These are phyloP conservation scores for Neodiprion fabricii DNA, from an alignment of 1,140 invertebrate genomes.

Conservation along the genomic window DNA sequence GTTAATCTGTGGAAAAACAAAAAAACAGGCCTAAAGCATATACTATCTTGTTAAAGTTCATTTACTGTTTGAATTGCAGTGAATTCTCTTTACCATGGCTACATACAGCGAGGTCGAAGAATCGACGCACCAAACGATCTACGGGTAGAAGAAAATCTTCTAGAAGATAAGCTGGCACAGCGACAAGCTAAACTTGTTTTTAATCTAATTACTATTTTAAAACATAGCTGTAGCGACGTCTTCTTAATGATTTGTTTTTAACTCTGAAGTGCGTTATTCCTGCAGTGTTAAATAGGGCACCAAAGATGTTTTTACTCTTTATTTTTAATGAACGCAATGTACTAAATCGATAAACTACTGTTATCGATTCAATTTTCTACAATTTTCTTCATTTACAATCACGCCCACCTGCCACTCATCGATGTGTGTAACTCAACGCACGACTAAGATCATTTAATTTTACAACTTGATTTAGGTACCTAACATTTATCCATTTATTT, in stretches of 20 bases:
- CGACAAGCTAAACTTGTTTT: slow-evolving; percentile 37
- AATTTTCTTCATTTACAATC: slow-evolving; percentile 25
- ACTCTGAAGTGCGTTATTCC: slow-evolving; percentile 34
- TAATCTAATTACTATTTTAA: slow-evolving; percentile 13
- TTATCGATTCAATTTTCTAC: not conserved
- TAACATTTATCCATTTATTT: not conserved
- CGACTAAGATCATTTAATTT: slow-evolving; percentile 18
- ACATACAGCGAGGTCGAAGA: slow-evolving; percentile 49
- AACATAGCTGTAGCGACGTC: slow-evolving; percentile 17
- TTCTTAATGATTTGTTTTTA: slow-evolving; percentile 27
- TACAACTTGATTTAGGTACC: too few relatives aligned
- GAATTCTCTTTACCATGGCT: slow-evolving; percentile 64
- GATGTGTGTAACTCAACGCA: not conserved
- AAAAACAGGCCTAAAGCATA: not conserved
- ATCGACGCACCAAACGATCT: slow-evolving; percentile 52
- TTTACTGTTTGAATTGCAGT: slow-evolving; percentile 44
- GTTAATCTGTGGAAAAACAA: too few relatives aligned
- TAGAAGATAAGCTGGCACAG: slow-evolving; percentile 53
- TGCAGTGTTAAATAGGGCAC: slow-evolving; percentile 43
- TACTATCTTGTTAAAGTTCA: slow-evolving; percentile 11
- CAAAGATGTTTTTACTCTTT: slow-evolving; percentile 50
- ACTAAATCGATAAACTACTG: not conserved
- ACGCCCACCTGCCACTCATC: slow-evolving; percentile 11
- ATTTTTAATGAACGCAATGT: not conserved
- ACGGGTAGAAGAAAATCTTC: slow-evolving; percentile 59